Conservation (phyloP, 2,888 invertebrate genomes). For the Thalpophila matura region DNA sequence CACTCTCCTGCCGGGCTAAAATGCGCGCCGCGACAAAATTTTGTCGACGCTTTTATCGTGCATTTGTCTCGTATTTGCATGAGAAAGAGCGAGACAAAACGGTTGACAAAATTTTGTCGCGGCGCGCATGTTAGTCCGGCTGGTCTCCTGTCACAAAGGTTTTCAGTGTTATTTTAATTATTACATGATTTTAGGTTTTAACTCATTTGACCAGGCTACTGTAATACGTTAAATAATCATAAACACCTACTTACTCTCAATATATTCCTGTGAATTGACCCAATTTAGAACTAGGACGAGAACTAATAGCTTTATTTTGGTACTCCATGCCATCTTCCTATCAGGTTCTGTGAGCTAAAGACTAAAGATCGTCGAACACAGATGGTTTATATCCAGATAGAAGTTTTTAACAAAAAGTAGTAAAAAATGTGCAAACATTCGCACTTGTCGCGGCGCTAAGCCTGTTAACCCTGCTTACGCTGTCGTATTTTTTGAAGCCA, state of each 20-base stretch:
- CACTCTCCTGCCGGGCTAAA: no score
- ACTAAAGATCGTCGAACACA: conserved; percentile 59
- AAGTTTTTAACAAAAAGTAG: conserved; percentile 64
- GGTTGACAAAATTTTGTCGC: no score
- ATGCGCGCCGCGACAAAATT: no score
- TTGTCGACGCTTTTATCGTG: no score
- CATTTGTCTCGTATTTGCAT: no score
- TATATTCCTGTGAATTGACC: conserved; percentile 71
- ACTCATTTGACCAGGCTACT: no score
- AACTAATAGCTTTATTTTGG: conserved; percentile 55
- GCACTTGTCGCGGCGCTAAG: conserved; percentile 75
- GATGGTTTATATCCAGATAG: conserved; percentile 77
- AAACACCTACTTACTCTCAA: conserved; percentile 74
- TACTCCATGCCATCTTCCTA: conserved; percentile 50
- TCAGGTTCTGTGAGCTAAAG: conserved; percentile 29
- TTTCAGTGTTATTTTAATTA: no score
- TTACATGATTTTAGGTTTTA: no score
- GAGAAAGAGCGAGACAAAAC: no score
- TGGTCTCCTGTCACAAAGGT: no score
- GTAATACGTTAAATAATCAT: not conserved
- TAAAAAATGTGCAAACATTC: conserved; percentile 70
- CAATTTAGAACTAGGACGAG: conserved; percentile 63
- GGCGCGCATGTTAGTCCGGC: no score
- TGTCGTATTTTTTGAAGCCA: conserved; percentile 38
- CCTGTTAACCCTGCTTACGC: conserved; percentile 71